Percentiles rank a stretch among this genome's conserved stretches.
phyloP scores from a whole-genome alignment of 2,113 vertebrate genomes.

The Xiphias gladius region DNA sequence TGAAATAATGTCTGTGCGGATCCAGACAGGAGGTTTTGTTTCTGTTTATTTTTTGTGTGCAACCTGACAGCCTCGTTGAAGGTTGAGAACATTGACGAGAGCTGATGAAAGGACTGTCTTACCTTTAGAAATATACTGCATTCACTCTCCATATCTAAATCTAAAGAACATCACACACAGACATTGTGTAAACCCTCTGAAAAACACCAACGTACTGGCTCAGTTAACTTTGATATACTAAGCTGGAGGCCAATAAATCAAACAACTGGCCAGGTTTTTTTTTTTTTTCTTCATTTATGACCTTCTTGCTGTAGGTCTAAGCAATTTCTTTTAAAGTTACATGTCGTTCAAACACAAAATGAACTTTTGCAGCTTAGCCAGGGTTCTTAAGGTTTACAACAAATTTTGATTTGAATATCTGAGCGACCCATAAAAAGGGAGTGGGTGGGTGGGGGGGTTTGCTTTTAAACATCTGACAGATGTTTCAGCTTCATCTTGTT shows the following conservation, averaged over 20 bases:
- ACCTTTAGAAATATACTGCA: not conserved
- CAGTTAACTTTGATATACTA: constrained; percentile 5
- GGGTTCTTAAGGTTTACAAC: not conserved
- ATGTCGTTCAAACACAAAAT: not conserved
- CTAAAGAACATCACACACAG: not conserved
- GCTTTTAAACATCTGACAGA: constrained; percentile 23
- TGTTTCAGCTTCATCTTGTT: constrained; percentile 38
- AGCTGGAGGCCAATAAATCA: not conserved
- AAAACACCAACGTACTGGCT: not conserved
- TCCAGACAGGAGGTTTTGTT: constrained; percentile 37
- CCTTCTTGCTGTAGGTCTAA: not conserved
- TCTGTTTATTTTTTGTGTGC: constrained; percentile 26
- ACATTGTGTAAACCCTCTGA: not conserved
- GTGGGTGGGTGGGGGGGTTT: not conserved
- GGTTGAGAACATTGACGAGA: not conserved
- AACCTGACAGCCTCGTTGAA: not conserved
- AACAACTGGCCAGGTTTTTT: not conserved
- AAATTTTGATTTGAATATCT: constrained; percentile 3
- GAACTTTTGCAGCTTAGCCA: not conserved
- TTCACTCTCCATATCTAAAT: constrained; percentile 3
- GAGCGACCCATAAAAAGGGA: not conserved
- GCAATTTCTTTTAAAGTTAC: not conserved
- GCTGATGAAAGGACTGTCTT: not conserved
- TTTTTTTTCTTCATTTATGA: not conserved
- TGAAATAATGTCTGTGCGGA: constrained; percentile 47